These are phyloP conservation scores for Dasyurus viverrinus DNA, from an alignment of 2,113 vertebrate species.

Conservation along the genomic window DNA sequence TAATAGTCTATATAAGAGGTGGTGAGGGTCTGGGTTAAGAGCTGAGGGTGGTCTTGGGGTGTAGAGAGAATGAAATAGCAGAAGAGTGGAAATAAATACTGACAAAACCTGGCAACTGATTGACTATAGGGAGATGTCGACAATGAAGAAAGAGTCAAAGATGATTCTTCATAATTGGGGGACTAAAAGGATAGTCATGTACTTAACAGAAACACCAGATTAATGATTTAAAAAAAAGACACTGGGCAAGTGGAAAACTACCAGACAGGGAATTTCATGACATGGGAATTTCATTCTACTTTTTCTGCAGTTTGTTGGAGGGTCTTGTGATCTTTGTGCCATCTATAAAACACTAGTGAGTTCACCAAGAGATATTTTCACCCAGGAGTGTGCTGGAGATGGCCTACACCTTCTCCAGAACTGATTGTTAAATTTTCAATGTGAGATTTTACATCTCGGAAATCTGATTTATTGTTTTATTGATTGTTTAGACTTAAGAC, in stretches of 20 bases:
- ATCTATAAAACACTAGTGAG: not conserved
- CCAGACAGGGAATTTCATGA: not conserved
- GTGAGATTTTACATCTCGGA: not conserved
- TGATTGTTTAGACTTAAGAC: not conserved
- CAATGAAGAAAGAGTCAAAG: not conserved
- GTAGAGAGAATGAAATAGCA: not conserved
- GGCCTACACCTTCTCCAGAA: not conserved
- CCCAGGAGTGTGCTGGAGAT: not conserved
- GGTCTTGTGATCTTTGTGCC: not conserved
- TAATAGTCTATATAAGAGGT: not conserved
- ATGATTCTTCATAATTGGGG: not conserved
- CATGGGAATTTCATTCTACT: not conserved
- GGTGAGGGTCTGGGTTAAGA: not conserved
- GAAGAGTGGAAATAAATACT: not conserved
- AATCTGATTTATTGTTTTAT: not conserved
- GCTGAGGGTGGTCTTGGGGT: not conserved
- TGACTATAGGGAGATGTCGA: not conserved
- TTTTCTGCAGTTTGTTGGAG: not conserved
- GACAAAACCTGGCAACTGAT: not conserved
- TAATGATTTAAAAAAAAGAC: not conserved
- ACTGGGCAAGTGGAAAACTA: not conserved
- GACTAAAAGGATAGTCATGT: not conserved
- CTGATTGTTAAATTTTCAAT: not conserved
- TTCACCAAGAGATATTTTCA: not conserved
- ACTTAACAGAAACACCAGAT: not conserved